Evolutionary conservation across 2,888 invertebrate species (phyloP), one percentile per base, ranked within the genome.

Genomic region (Orchestes rusci): DNA sequence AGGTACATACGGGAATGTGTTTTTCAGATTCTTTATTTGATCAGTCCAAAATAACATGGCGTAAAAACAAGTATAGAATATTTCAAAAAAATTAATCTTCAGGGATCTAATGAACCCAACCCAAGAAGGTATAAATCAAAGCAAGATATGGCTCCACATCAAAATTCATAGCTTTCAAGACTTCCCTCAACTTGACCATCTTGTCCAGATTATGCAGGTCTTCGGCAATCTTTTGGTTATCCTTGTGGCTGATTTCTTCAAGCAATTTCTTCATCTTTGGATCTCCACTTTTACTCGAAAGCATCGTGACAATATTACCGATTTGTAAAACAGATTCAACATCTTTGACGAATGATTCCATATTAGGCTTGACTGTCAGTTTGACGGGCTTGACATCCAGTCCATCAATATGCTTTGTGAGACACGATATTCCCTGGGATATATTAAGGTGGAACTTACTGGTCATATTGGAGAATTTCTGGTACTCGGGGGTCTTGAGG

Each of bases 81-180:
- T n/a, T n/a, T n/a, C n/a, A n/a, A n/a, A n/a, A n/a, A n/a, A n/a
- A n/a, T n/a, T n/a, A n/a, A n/a, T n/a, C n/a, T n/a, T n/a, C n/a
- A n/a, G n/a, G n/a, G n/a, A n/a, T n/a, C n/a, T n/a, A 45, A 27
- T 50, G 49, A 10, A 52, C 52, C 60, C 60, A 61, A 16, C 59
- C 59, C 12, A 58, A 50, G 30, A 56, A 47, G 8, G 42, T 40
- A 34, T 56, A 59, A 8, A 56, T 10, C 16, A 53, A 35, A 10
- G 51, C 37, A 16, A 49, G 34, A 16, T 39, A 49, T 5, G 49
- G 45, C 16, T 49, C 49, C 2, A 49, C 39, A 20, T 49, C 45
- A 27, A 49, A 45, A 13, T 45, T 34, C 49, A 49, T 49, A 1
- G 10, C 34, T 18, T 41, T 48, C 18, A 48, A 16, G 19, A 41